Evolutionary conservation across 2,888 invertebrate species (phyloP), one percentile per base, ranked within the genome.

Genomic region (Hyppa rectilinea): DNA sequence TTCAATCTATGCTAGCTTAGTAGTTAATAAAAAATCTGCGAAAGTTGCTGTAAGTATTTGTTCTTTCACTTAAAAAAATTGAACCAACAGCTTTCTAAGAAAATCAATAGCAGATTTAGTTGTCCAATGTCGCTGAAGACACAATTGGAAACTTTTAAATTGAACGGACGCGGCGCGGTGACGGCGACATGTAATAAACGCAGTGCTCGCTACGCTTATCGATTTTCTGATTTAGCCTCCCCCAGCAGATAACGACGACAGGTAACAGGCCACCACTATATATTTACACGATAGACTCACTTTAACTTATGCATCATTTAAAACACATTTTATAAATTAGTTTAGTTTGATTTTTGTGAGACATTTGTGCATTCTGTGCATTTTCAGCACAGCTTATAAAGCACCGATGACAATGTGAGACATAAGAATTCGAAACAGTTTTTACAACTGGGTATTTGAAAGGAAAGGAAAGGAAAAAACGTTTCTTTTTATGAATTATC

Each of bases 221-320:
- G 95, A 95, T 95, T 95, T 94, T 92, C 94, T 94, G 94, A 95
- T 95, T 95, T 94, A 93, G 88, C 91, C 89, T 91, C 93, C 94
- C 94, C 91, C 84, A 85, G 86, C 88, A 90, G 94, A 95, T 94
- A 94, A 93, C 92, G 88, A 84, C 85, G 90, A 87, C 91, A 93
- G 94, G 93, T 93, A 92, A 89, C 82, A 77, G 81, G 72, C 80
- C 74, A 80, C 74, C 76, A 73, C 80, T 77, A 75, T n/a, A n/a
- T n/a, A n/a, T 83, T 67, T 75, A 75, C 68, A 71, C 65, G 72
- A 70, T 71, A 66, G 17, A 75, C 66, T 70, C 64, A 74, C 74
- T 72, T 72, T 67, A 63, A 65, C 73, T 65, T 26, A 26, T 40
- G 56, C 23, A 73, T 61, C 31, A 43, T 81, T 70, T 71, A 55